Evolutionary conservation across 2,888 invertebrate species (phyloP), one percentile per base, ranked within the genome.

Genomic region (Dryobota labecula): DNA sequence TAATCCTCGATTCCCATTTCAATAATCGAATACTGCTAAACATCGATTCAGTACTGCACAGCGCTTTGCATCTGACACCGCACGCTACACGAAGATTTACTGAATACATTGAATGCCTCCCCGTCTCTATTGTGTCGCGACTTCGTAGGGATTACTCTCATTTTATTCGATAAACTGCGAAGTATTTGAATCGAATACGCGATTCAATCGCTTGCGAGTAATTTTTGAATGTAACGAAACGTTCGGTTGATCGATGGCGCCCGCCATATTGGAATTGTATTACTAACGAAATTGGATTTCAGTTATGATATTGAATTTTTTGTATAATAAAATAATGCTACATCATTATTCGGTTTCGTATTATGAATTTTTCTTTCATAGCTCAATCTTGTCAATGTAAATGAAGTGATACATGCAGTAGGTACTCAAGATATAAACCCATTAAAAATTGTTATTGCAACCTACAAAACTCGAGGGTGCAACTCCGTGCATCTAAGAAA

Each of bases 31-130:
- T 82, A 80, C 76, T 82, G 88, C 82, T 84, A 84, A 86, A 84
- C 83, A 82, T 80, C 77, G 76, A 80, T 85, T 80, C 69, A 75
- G 79, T 73, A 70, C 62, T 73, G 73, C 79, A 80, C 62, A 83
- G 67, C 80, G 83, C 81, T 87, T 87, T 89, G 89, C 88, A 84
- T 80, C 84, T 89, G 89, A 90, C 88, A 89, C 84, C 84, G 78
- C 67, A 67, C 80, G 80, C 76, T 87, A 75, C 86, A 86, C 79
- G 83, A 90, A 87, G 87, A 90, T 90, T 89, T 89, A 89, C 84
- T 84, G 88, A 89, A 87, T 83, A 85, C 85, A 80, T 78, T 85
- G 78, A 84, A 80, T 82, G 78, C 83, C 82, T 78, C 77, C 70
- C 79, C 78, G 61, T 72, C 72, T 74, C 81, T 76, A 85, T 85